phyloP scores from a whole-genome alignment of 2,888 invertebrate genomes.

The Hirtodrosophila confusa region DNA sequence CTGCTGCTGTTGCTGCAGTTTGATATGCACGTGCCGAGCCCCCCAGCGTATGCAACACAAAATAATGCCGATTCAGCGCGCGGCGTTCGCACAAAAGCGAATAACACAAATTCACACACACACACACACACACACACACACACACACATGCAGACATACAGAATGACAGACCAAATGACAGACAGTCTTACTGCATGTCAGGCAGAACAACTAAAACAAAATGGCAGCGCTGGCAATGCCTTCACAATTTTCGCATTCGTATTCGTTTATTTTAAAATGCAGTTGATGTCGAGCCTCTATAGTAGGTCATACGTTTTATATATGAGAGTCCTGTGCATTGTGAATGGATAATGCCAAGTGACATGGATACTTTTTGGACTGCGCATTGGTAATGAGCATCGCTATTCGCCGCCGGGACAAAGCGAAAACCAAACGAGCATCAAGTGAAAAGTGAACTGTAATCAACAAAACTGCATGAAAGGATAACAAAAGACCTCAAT shows the following conservation, averaged over 20 bases:
- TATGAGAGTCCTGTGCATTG: conserved; percentile 23
- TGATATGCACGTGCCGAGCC: conserved; percentile 57
- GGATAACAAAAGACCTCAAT: conserved; percentile 34
- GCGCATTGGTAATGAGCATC: conserved; percentile 54
- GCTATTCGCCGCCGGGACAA: conserved; percentile 32
- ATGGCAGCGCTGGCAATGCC: conserved; percentile 41
- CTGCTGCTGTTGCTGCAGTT: conserved; percentile 55
- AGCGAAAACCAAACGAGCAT: conserved; percentile 26
- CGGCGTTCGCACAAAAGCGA: conserved; percentile 49
- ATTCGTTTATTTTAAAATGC: conserved; percentile 69
- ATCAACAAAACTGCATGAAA: conserved; percentile 33
- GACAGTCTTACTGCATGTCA: conserved; percentile 48
- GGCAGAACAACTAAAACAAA: conserved; percentile 55
- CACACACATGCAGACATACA: not conserved
- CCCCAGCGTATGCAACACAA: conserved; percentile 66
- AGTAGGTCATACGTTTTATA: conserved; percentile 50
- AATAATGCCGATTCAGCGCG: conserved; percentile 72
- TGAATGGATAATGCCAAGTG: conserved; percentile 57
- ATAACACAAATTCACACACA: conserved; percentile 34
- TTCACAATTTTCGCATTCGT: conserved; percentile 46
- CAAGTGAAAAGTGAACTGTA: conserved; percentile 35
- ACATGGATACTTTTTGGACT: conserved; percentile 54
- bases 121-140: conserved; percentile 10
- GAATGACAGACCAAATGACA: conserved; percentile 33
- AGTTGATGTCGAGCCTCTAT: conserved; percentile 39